Evolutionary conservation across 1,140 invertebrate species (phyloP), one percentile per base, ranked within the genome.

Genomic region (Meloidogyne chitwoodi): DNA sequence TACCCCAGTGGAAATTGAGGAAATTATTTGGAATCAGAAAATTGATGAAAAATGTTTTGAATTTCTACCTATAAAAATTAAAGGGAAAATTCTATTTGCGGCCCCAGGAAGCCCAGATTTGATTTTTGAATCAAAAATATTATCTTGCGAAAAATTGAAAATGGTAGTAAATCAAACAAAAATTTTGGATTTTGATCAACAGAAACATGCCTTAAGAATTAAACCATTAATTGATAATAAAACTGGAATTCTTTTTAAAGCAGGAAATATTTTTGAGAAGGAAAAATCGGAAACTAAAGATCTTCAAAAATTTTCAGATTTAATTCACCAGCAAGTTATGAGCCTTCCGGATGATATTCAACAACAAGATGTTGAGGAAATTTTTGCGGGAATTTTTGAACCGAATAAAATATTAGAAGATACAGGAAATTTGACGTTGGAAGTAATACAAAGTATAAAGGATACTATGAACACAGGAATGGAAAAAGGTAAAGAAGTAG

Each of bases 211-310:
- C 4, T 26, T 44, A 19, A 8, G n/a, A 67, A 2, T 26, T 61
- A 24, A 63, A 27, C 16, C 22, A 6, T n/a, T n/a, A 2, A 38
- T 61, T 73, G 16, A 24, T 27, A 16, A 27, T 34, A 48, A 75
- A 2, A 34, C 71, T 14, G 38, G 34, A 24, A 14, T 29, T 75
- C 16, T 31, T 61, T 22, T 24, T 26, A 44, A 24, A 75, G 11
- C 24, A 10, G 71, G 74, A 44, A 72, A 48, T 14, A 68, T 34
- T 34, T 68, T 68, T 68, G 67, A 68, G 26, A 12, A 38, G 3
- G 67, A 68, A 14, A 38, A 34, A 34, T 24, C 2, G 26, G 24
- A n/a, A 27, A n/a, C 34, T 26, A 48, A 68, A 31, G 48, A 26
- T 14, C 11, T 68, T 10, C 38, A 68, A 48, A 48, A 68, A 12